phyloP scores from a whole-genome alignment of 2,113 vertebrate species.

The Thomomys bottae region DNA sequence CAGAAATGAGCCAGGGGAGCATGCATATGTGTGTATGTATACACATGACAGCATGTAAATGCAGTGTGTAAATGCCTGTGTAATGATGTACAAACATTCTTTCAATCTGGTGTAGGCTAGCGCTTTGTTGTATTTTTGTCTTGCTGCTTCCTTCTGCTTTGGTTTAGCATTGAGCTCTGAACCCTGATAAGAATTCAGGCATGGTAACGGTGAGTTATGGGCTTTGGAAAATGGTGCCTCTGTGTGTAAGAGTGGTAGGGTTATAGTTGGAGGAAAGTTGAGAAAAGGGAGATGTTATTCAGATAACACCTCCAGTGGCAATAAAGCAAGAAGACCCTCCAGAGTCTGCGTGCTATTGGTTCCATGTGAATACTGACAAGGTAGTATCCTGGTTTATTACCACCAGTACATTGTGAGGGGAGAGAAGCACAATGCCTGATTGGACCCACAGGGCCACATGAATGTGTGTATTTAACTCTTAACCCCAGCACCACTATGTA shows the following conservation, averaged over 20 bases:
- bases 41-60: too few relatives aligned
- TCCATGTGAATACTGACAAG: too few relatives aligned
- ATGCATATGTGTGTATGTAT: too few relatives aligned
- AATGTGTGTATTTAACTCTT: not conserved
- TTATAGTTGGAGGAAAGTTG: slow-evolving; percentile 20
- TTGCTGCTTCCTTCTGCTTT: not conserved
- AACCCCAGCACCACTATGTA: not conserved
- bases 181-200: slow-evolving; percentile 14
- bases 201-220: slow-evolving; percentile 3
- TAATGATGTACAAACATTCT: not conserved
- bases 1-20: not conserved
- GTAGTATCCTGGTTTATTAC: too few relatives aligned
- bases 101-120: not conserved
- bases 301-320: slow-evolving; percentile 56
- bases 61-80: not conserved
- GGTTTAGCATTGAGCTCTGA: slow-evolving; percentile 40
- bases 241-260: slow-evolving; percentile 10
- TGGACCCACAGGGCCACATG: not conserved
- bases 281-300: slow-evolving; percentile 13
- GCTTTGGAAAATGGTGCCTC: slow-evolving; percentile 4
- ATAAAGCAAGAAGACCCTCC: not conserved
- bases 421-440: not conserved
- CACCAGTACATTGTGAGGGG: too few relatives aligned
- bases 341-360: too few relatives aligned
- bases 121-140: not conserved